Conservation (phyloP, 1,140 invertebrate species). For the Onthophagus taurus region DNA sequence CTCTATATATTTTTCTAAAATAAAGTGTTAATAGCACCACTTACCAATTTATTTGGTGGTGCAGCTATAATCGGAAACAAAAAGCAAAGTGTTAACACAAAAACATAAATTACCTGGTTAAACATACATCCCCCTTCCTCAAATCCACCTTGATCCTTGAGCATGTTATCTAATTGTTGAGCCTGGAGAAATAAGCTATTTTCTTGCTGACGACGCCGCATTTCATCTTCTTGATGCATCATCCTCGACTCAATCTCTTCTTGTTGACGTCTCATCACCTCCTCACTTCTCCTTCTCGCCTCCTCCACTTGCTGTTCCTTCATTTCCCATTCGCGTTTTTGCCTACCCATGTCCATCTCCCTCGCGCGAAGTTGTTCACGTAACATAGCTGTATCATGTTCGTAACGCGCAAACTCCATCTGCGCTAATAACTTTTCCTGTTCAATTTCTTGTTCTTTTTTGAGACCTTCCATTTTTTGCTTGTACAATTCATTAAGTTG, state of each 20-base stretch:
- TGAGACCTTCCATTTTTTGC: conserved; percentile 84
- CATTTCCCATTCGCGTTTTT: conserved; percentile 81
- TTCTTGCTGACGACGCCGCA: conserved; percentile 33
- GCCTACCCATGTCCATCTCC: conserved; percentile 76
- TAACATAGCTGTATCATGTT: conserved; percentile 82
- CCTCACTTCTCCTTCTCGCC: conserved; percentile 53
- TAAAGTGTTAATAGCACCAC: no score
- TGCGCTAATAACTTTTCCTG: conserved; percentile 88
- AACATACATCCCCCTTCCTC: no score
- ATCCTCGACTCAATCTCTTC: conserved; percentile 32
- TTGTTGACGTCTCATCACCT: conserved; percentile 32
- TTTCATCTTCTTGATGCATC: conserved; percentile 33
- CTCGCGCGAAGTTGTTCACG: conserved; percentile 76
- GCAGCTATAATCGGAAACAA: no score
- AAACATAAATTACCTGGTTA: no score
- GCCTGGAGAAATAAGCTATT: conserved; percentile 36
- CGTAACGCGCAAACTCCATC: conserved; percentile 88
- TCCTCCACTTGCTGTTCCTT: conserved; percentile 75
- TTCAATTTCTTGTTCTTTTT: conserved; percentile 83
- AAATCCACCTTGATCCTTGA: conserved; percentile 33
- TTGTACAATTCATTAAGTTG: conserved; percentile 87
- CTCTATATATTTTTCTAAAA: no score
- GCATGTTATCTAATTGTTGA: conserved; percentile 32
- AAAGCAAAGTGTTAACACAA: no score
- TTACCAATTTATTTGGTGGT: no score